Evolutionary conservation across 2,113 vertebrate species (phyloP).

Genomic region (Campylomormyrus numenius): DNA sequence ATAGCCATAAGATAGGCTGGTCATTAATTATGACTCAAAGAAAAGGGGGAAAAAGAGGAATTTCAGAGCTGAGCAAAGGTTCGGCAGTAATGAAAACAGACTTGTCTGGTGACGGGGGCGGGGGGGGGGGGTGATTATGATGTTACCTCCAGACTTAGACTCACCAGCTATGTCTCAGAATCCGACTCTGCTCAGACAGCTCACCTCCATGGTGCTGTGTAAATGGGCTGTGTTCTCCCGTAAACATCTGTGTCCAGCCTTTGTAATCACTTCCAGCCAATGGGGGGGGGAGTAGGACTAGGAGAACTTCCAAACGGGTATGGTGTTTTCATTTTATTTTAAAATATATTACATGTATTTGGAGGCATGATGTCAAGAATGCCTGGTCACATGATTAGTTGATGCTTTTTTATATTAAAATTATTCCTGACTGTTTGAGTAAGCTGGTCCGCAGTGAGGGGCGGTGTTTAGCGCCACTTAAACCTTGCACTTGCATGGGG

Average conservation of each 20-base stretch:
- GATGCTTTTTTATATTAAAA: not conserved
- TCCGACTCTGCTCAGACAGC: no score
- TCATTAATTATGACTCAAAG: conserved; percentile 1
- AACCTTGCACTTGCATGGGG: not conserved
- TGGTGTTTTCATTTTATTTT: not conserved
- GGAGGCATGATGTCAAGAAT: not conserved
- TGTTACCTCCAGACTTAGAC: conserved; percentile 41
- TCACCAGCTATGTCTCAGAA: not conserved
- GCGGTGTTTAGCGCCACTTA: not conserved
- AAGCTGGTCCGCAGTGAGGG: not conserved
- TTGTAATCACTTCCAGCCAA: conserved; percentile 32
- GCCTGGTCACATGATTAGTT: not conserved
- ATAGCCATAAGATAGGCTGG: not conserved
- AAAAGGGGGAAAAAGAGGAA: not conserved
- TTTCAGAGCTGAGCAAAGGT: conserved; percentile 18
- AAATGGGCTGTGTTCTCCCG: conserved; percentile 22
- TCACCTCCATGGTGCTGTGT: not conserved
- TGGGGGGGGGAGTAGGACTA: not conserved
- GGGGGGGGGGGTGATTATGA: conserved; percentile 31
- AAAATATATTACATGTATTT: not conserved
- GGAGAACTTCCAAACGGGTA: not conserved
- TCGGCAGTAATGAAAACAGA: conserved; percentile 35
- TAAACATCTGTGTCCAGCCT: conserved; percentile 46
- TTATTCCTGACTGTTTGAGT: not conserved
- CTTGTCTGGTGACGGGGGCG: conserved; percentile 45